Evolutionary conservation across 2,797 vertebrate species (phyloP), one percentile per base, ranked within the genome.

Genomic region (Melanotaenia pygmaea): DNA sequence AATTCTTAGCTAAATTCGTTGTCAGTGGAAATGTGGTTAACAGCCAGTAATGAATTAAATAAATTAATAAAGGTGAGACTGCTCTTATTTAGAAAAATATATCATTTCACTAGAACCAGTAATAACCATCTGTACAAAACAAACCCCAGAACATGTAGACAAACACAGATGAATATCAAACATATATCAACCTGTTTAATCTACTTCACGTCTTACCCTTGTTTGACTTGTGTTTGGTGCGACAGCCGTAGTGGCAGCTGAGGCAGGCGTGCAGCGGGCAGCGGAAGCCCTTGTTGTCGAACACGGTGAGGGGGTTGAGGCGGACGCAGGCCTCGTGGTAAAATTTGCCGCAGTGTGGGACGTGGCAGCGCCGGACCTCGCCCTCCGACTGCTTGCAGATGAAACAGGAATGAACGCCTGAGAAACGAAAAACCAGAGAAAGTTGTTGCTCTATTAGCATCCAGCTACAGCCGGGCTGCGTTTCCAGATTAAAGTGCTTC

Each of bases 191-290:
- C 3, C 40, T 20, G 40, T 20, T 47, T 1, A n/a, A n/a, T 47
- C 18, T 47, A 10, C 45, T 7, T 9, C 18, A 13, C 24, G 12
- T 7, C 83, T 85, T 91, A 99, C 97, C 97, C 95, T 98, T 99
- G 40, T 92, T 94, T 12, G 96, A 91, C 84, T 95, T 95, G 26
- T 94, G 94, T 79, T 95, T 95, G 57, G 94, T 93, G 59, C 95
- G 95, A 87, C 94, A 93, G 71, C 95, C 93, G 28, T 95, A 95
- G 74, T 97, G 94, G 91, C 98, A 99, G 90, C 95, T 98, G n/a
- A 96, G 94, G 82, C 98, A 99, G 87, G 95, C 92, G 92, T 99
- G 98, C 7, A 99, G 95, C 0, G 98, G 97, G 85, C 98, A 99
- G 74, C 98, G 97, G 75, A 99, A 96, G 50, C 97, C 97, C 61